Evolutionary conservation across 2,797 vertebrate species (phyloP).

Genomic region (Arrhamphus sclerolepis): DNA sequence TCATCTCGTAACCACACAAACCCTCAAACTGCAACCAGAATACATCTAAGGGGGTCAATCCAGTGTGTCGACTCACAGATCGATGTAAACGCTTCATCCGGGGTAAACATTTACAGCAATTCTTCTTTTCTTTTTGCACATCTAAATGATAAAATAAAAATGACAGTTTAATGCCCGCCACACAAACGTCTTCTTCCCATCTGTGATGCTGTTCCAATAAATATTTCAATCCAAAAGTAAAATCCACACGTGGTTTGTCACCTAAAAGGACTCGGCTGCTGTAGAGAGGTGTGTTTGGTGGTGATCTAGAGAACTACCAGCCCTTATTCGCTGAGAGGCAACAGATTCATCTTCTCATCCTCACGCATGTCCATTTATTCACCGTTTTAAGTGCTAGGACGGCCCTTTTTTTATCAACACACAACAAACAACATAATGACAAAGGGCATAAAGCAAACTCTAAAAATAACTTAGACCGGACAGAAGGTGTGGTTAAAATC

Average conservation of each 20-base stretch:
- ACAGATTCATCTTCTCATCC: conserved; percentile 40
- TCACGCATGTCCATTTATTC: conserved; percentile 20
- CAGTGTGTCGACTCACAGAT: conserved; percentile 60
- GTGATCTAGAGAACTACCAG: conserved; percentile 75
- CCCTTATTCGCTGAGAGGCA: conserved; percentile 76
- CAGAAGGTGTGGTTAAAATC: conserved; percentile 35
- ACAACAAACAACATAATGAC: neutral
- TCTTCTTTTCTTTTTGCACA: too few relatives aligned
- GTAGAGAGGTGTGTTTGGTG: conserved; percentile 44
- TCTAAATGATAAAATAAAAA: conserved; percentile 21
- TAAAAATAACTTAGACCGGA: conserved; percentile 48
- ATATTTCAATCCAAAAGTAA: conserved; percentile 46
- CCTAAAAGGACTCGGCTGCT: conserved; percentile 39
- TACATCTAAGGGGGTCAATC: too few relatives aligned
- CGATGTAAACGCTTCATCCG: conserved; percentile 66
- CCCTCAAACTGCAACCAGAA: too few relatives aligned
- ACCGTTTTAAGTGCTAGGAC: conserved; percentile 61
- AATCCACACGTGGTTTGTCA: conserved; percentile 20
- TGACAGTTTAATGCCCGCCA: conserved; percentile 51
- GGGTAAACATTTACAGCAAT: conserved; percentile 17
- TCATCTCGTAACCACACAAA: conserved; percentile 1
- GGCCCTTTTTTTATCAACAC: conserved; percentile 39
- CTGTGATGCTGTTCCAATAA: conserved; percentile 46
- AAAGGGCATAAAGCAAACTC: conserved; percentile 18
- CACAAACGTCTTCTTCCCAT: conserved; percentile 23